A percentile compares a stretch with the other conserved stretches of the same genome.
Conservation (phyloP, 53 echinoderm and acorn worm genomes). For the Stichopus horrens region DNA sequence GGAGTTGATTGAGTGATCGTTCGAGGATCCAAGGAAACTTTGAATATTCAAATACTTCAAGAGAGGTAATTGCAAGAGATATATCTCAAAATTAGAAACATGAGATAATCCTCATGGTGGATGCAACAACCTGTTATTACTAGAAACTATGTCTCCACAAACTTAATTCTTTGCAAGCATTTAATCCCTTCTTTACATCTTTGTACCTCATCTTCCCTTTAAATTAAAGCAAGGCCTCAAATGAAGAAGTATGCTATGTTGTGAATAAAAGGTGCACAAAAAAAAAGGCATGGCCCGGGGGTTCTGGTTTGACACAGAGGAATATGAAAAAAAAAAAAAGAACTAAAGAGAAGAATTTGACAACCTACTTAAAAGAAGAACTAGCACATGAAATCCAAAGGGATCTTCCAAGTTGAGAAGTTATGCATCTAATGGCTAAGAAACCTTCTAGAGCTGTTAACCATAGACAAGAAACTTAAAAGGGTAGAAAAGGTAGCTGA, state of each 20-base stretch:
- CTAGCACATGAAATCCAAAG: constrained; percentile 25
- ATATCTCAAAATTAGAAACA: no score
- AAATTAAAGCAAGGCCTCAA: not conserved
- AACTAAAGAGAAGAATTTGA: not conserved
- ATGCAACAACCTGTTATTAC: no score
- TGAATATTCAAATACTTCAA: no score
- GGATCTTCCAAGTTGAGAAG: constrained; percentile 30
- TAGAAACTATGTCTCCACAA: no score
- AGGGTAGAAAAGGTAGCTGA: constrained; percentile 20
- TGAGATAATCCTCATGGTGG: no score
- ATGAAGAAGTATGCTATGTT: not conserved
- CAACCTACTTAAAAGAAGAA: constrained; percentile 24
- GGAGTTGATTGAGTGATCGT: no score
- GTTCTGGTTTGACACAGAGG: not conserved
- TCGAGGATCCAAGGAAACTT: no score
- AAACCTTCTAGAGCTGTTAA: constrained; percentile 1
- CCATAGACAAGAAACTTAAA: not conserved
- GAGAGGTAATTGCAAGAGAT: no score
- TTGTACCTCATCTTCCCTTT: not conserved
- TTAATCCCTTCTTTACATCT: no score
- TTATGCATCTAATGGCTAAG: constrained; percentile 39
- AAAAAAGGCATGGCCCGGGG: constrained; percentile 16
- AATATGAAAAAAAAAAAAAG: not conserved
- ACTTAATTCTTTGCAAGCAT: no score
- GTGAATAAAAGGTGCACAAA: not conserved